These are phyloP conservation scores for Gastrophysa polygoni DNA, from an alignment of 2,888 invertebrate genomes.

Conservation along the genomic window DNA sequence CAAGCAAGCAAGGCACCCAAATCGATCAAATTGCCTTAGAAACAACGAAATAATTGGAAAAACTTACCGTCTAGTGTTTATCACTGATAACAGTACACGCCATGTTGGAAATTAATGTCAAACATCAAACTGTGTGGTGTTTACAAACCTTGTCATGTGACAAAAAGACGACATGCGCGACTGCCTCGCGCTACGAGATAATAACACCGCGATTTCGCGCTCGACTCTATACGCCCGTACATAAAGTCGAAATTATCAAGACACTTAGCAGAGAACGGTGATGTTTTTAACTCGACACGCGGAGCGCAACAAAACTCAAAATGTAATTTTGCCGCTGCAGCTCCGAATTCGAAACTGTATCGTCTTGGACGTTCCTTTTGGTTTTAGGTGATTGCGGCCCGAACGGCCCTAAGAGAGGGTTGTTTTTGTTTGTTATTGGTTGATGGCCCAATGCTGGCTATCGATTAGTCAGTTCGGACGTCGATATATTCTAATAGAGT, in stretches of 20 bases:
- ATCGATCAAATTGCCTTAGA: conserved; percentile 4
- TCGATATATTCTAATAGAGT: neutral
- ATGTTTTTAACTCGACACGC: neutral
- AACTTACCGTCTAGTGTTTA: conserved; percentile 48
- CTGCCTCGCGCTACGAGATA: conserved; percentile 5
- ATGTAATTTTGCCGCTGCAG: neutral
- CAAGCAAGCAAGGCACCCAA: neutral
- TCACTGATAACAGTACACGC: conserved; percentile 49
- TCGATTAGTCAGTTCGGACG: neutral
- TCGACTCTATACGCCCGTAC: neutral
- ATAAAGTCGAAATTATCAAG: neutral
- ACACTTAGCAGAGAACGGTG: neutral
- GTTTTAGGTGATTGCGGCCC: neutral
- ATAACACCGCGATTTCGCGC: conserved; percentile 7
- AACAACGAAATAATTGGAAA: conserved; percentile 30
- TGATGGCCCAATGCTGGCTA: neutral
- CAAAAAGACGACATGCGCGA: conserved; percentile 39
- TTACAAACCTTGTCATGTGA: conserved; percentile 46
- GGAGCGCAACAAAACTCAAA: neutral
- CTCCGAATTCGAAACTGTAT: neutral
- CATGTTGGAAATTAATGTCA: conserved; percentile 50
- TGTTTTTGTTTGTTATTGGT: neutral
- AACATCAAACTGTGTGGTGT: conserved; percentile 45
- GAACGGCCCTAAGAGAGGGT: neutral
- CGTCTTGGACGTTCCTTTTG: neutral